Base-by-base conservation (phyloP, 1,140 invertebrate species). In the Piezodorus guildinii region DNA sequence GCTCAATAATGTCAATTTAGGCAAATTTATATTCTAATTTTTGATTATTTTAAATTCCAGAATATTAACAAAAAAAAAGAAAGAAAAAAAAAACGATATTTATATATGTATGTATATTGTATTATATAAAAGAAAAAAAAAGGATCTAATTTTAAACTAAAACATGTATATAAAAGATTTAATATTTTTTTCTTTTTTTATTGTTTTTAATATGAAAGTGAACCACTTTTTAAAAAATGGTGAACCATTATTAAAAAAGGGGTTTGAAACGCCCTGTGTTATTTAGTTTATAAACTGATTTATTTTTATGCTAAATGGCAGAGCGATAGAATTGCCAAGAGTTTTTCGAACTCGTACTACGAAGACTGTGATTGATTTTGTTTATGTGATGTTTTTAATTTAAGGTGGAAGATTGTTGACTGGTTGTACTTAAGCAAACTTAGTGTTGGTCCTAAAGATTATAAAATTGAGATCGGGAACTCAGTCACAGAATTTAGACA, bases 351-450 rank as follows among this genome's bases (percentile, higher is more conserved):
- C 34, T 39, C 34, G 12, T 39, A 39, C 34, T 39, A 56, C 17
- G 15, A 60, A 17, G 58, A 60, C 58, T 60, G 58, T 60, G 58
- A 60, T 60, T 60, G 39, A 39, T 60, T 60, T 60, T 58, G 23
- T 16, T 34, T 34, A 60, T 34, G 39, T 34, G 39, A 60, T 34
- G 27, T 60, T 60, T 60, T 27, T 34, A 27, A 23, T 34, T 30
- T 34, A 60, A 30, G 39, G n/a, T 39, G 17, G 17, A 9, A 19
- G 19, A 39, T 34, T 34, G 17, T 39, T 39, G 58, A 60, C 58
- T 60, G 58, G 58, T 30, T 39, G 58, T 60, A 60, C 58, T 60
- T 60, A 60, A 60, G 30, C 27, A 30, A 34, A 39, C 27, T 30
- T 60, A 16, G 58, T 60, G 39, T 30, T 30, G 46, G 46, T 17